Evolutionary conservation across 2,113 vertebrate genomes (phyloP).

Genomic region (Murina feae): DNA sequence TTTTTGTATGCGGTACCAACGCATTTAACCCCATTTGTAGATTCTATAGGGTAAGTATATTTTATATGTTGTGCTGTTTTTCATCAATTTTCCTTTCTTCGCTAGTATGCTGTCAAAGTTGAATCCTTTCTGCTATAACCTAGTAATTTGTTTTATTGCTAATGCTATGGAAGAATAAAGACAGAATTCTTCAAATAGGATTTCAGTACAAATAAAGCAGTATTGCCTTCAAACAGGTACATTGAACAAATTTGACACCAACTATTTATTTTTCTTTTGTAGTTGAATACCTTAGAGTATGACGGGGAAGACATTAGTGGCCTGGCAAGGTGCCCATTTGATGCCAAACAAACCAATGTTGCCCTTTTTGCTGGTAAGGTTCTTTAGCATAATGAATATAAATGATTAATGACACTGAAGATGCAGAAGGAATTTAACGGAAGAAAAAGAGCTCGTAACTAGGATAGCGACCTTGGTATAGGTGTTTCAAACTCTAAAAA

Average conservation of each 20-base stretch:
- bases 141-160: conserved; percentile 49
- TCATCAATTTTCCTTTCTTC: not conserved
- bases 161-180: conserved; percentile 61
- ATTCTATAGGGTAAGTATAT: conserved; percentile 92
- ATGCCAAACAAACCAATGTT: conserved; percentile 99
- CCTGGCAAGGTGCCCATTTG: conserved; percentile 97
- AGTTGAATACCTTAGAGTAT: conserved; percentile 98
- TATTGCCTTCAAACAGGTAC: conserved; percentile 53
- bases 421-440: conserved; percentile 69
- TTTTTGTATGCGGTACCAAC: conserved; percentile 98
- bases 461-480: conserved; percentile 46
- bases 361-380: conserved; percentile 97
- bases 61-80: not conserved
- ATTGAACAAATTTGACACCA: conserved; percentile 71
- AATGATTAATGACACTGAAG: conserved; percentile 79
- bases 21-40: conserved; percentile 98
- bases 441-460: conserved; percentile 21
- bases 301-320: conserved; percentile 99
- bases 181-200: conserved; percentile 66
- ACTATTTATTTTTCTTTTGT: conserved; percentile 79
- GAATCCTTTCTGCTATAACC: not conserved
- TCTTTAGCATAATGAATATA: conserved; percentile 76
- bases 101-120: not conserved
- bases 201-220: conserved; percentile 69
- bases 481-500: conserved; percentile 54